Conservation (phyloP, 2,888 invertebrate genomes). For the Vandiemenella viatica region DNA sequence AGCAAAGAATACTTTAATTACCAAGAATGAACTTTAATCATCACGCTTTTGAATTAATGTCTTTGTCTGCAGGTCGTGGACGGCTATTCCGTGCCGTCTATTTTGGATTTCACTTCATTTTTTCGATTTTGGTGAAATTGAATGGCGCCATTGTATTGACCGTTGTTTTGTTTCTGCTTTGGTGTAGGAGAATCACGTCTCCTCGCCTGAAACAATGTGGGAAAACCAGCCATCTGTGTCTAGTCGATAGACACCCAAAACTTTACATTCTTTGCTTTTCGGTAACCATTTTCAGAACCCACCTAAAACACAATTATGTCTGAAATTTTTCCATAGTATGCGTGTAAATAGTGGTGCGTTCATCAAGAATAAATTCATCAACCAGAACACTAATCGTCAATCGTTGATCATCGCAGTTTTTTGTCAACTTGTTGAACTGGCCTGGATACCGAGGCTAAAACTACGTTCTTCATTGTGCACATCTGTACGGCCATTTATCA, state of each 20-base stretch:
- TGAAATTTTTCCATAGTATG: not conserved
- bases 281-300: not conserved
- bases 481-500: not conserved
- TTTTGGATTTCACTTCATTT: no score
- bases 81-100: no score
- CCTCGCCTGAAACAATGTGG: not conserved
- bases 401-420: not conserved
- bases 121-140: not conserved
- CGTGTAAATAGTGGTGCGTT: not conserved
- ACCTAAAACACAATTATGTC: not conserved
- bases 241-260: not conserved
- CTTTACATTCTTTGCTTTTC: not conserved
- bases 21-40: no score
- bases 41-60: no score
- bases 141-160: not conserved
- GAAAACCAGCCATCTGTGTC: not conserved
- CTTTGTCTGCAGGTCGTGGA: no score
- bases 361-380: not conserved
- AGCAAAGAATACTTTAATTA: no score
- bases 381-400: not conserved
- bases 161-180: not conserved
- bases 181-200: not conserved
- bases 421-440: not conserved
- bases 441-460: not conserved
- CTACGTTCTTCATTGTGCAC: not conserved